Conservation (phyloP, 2,888 invertebrate genomes). For the Drosophila aldrichi region DNA sequence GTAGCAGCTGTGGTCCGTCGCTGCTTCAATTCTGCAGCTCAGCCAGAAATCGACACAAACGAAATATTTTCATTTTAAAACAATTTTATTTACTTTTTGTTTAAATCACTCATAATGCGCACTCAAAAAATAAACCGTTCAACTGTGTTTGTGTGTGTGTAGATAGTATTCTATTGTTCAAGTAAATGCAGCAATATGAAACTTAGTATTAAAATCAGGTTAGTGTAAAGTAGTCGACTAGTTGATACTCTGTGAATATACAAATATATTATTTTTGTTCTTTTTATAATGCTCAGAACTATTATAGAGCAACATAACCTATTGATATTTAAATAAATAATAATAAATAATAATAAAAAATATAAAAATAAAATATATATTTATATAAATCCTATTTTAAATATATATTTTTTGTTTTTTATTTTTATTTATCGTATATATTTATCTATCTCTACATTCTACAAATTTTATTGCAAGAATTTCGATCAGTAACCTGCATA, state of each 20-base stretch:
- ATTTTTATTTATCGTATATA: no score
- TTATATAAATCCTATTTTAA: no score
- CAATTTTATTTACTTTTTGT: slow-evolving; percentile 1
- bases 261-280: no score
- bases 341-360: no score
- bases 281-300: no score
- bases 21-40: background rate
- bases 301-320: no score
- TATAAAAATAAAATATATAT: no score
- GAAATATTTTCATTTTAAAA: slow-evolving; percentile 3
- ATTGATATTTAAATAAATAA: no score
- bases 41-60: slow-evolving; percentile 4
- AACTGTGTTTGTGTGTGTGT: background rate
- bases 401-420: no score
- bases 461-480: background rate
- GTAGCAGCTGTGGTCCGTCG: background rate
- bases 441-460: background rate
- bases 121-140: background rate
- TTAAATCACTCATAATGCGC: slow-evolving; percentile 4
- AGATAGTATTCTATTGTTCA: background rate
- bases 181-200: background rate
- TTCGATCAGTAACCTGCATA: background rate
- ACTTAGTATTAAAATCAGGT: background rate
- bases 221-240: background rate
- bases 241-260: background rate